phyloP scores from a whole-genome alignment of 2,113 vertebrate species.

The Myanophis thanlyinensis region DNA sequence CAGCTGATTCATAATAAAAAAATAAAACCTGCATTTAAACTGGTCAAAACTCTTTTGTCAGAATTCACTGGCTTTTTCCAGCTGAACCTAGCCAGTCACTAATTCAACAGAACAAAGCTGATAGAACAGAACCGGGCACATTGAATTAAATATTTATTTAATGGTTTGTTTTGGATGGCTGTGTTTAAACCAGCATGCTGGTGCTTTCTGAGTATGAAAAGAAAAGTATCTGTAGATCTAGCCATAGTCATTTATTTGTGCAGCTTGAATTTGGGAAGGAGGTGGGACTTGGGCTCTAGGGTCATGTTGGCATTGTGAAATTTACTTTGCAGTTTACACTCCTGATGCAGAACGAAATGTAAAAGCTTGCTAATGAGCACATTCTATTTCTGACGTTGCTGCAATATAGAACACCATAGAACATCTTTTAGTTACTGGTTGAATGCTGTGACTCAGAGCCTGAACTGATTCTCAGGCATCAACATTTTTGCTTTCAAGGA shows the following conservation, averaged over 20 bases:
- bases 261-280: neutral
- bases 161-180: neutral
- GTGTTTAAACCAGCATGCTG: neutral
- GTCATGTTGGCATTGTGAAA: neutral
- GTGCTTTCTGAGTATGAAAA: neutral
- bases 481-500: neutral
- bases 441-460: accelerated
- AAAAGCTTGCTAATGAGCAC: neutral
- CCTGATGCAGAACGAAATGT: neutral
- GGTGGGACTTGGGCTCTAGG: neutral
- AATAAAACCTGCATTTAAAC: neutral
- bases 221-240: neutral
- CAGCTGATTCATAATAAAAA: neutral
- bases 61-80: neutral
- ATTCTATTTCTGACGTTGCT: neutral
- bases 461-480: neutral
- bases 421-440: accelerated
- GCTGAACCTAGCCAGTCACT: neutral
- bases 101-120: neutral
- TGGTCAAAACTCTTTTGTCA: neutral
- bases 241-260: neutral
- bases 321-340: neutral
- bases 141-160: neutral
- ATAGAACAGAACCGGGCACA: neutral
- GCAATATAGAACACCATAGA: accelerated